Evolutionary conservation across 2,113 vertebrate species (phyloP).

Genomic region (rabbit (Oryctolagus cuniculus)): mOryCun1.1 NC_091432.1:115078001-115078500

Average conservation of each 20-base stretch:
- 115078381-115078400: neutral
- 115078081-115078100: neutral
- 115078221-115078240: accelerated
- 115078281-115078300: neutral
- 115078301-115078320: neutral
- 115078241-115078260: neutral
- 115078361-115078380: neutral
- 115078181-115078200: neutral
- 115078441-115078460: neutral
- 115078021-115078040: accelerated
- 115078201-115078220: neutral
- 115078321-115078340: neutral
- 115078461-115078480: neutral
- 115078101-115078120: neutral
- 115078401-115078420: neutral
- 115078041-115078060: neutral
- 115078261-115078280: neutral
- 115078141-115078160: neutral
- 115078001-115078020: neutral
- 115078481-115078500: constrained; percentile 1
- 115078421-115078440: neutral
- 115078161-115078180: neutral
- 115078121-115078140: neutral
- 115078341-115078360: neutral
- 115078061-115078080: neutral